Evolutionary conservation across 2,113 vertebrate genomes (phyloP), one percentile per base, ranked within the genome.

Genomic region (Ochotona curzoniae): DNA sequence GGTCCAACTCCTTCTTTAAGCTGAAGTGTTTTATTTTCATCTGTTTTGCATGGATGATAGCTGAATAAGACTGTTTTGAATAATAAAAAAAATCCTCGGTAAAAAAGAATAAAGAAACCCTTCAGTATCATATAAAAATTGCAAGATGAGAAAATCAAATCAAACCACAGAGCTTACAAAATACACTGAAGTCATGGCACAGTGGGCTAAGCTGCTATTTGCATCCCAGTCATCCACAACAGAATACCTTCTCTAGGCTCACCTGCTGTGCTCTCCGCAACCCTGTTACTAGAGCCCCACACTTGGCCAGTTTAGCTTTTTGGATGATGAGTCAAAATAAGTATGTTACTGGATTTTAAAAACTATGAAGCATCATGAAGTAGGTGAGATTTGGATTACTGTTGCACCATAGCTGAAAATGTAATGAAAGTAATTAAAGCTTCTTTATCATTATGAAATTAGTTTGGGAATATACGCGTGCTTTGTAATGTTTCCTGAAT

Each of bases 11-110:
- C 51, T 87, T 38, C 54, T 84, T 87, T 30, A 82, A 38, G 25
- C 17, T 86, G 13, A 87, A 94, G 71, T 89, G 18, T 44, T 87
- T 83, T 69, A 75, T 64, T 57, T 93, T 91, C 38, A 70, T 79
- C 14, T 87, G 20, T 82, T 86, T 87, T 82, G 6, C 18, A 26
- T 30, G 13, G 61, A 30, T 89, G 60, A 74, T 32, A 83, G 64
- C 32, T 66, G 47, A 75, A 1, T 67, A 79, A 83, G 35, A 87
- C 67, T 32, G 20, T 8, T 86, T 70, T 83, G n/a, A 79, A 57
- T 73, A 89, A 44, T 44, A 44, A 44, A 47, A 89, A 7, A 74
- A 28, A 57, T 44, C 15, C 21, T 85, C 74, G 87, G 69, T 67
- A 75, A 93, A n/a, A 84, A 79, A 23, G 18, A 14, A 14, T 32